Evolutionary conservation across 2,888 invertebrate genomes (phyloP), one percentile per base, ranked within the genome.

Genomic region (Crocallis elinguaria): DNA sequence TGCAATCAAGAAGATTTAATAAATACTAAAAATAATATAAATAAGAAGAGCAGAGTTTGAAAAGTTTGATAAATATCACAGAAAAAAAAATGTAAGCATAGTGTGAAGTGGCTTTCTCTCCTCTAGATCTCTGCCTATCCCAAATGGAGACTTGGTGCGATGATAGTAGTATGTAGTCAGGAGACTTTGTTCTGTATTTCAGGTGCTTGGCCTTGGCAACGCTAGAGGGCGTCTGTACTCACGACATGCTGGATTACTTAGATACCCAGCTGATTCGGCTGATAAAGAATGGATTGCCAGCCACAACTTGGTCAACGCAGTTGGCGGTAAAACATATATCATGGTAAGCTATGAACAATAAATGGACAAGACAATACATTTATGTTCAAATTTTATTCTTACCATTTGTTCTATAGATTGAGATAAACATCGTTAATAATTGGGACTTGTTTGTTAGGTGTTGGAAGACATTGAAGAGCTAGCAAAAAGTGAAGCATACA

Each of bases 251-350:
- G 95, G 95, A 36, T 75, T 96, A 35, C 93, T 96, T 42, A 92
- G 95, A 74, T 96, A 96, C 80, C 94, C 95, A 14, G 95, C 96
- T 3, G 96, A 96, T 72, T 94, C 94, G 43, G 95, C 95, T 58
- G 96, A 96, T 74, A 96, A 96, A 73, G 95, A 95, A 71, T 96
- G 96, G 96, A 92, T 96, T 42, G 94, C 95, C 33, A 94, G 94
- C 57, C 94, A 95, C 69, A 95, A 95, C 71, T 85, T 95, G 56
- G 95, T 95, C 84, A 95, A 96, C 55, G 94, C 95, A 23, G 95
- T 95, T 48, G 95, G 96, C 0, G 96, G 96, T 3, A 95, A 95
- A 83, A 95, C 96, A 1, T 96, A 96, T 70, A 93, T 96, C 60
- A 93, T 96, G 93, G 92, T 92, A 66, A 67, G 33, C 2, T 9